Conservation (phyloP, 2,888 invertebrate species). For the Ophion ellenae region DNA sequence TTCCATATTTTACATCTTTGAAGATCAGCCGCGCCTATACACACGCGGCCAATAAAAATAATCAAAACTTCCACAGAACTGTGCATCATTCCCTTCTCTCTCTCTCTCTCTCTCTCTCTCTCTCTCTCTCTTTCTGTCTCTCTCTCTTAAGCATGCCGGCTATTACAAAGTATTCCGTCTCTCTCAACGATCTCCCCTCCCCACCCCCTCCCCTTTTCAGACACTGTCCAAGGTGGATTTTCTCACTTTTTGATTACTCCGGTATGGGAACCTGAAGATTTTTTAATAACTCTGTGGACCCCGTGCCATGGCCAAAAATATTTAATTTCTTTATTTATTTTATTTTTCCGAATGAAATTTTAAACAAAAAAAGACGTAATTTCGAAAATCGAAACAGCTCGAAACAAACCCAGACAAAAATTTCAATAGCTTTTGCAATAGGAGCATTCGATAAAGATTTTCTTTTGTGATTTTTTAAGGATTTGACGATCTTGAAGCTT, state of each 20-base stretch:
- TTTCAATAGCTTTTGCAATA: too few relatives aligned
- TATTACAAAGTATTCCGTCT: background rate
- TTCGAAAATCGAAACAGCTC: too few relatives aligned
- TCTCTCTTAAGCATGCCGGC: background rate
- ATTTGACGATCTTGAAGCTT: too few relatives aligned
- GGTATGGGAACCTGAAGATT: background rate
- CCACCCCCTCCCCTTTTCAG: background rate
- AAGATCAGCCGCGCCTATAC: constrained; percentile 48
- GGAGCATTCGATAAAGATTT: too few relatives aligned
- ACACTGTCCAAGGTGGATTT: background rate
- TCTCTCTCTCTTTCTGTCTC: background rate
- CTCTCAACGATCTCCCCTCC: constrained; percentile 2
- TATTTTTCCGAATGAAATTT: too few relatives aligned
- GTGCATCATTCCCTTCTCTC: constrained; percentile 15
- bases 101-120: background rate
- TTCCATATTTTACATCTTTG: constrained; percentile 55
- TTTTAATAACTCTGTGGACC: background rate
- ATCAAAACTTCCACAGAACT: constrained; percentile 48
- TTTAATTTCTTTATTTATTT: too few relatives aligned
- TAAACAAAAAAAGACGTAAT: too few relatives aligned
- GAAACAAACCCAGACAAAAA: too few relatives aligned
- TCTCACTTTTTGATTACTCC: background rate
- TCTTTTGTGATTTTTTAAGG: too few relatives aligned
- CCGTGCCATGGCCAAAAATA: too few relatives aligned
- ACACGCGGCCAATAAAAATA: constrained; percentile 61